These are phyloP conservation scores for Bombus waltoni DNA, from an alignment of 1,140 invertebrate genomes.

Conservation along the genomic window DNA sequence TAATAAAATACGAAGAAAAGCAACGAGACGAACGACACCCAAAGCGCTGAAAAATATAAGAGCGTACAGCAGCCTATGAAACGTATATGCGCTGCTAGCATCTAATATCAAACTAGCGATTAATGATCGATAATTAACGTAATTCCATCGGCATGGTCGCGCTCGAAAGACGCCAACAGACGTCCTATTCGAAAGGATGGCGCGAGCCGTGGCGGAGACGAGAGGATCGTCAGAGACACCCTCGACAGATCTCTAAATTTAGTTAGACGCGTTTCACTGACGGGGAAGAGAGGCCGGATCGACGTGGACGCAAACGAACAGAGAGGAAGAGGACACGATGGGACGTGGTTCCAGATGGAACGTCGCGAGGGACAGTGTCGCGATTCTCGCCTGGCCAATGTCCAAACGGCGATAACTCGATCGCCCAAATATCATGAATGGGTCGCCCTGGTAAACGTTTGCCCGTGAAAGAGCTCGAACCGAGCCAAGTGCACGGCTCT, in stretches of 20 bases:
- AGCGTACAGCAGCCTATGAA: too few species aligned
- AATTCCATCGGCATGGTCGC: not conserved
- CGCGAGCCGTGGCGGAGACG: not conserved
- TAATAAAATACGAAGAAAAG: too few species aligned
- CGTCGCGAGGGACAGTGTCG: conserved; percentile 62
- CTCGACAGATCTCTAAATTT: conserved; percentile 68
- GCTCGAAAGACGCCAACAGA: too few species aligned
- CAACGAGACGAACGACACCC: too few species aligned
- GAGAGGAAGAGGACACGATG: not conserved
- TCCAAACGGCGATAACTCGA: conserved; percentile 58
- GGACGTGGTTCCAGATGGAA: conserved; percentile 57
- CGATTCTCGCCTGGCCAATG: conserved; percentile 67
- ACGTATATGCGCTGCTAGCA: too few species aligned
- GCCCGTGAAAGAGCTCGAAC: conserved; percentile 5
- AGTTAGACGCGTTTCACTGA: conserved; percentile 60
- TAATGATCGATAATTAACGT: too few species aligned
- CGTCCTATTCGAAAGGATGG: not conserved
- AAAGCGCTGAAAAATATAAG: too few species aligned
- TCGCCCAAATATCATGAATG: conserved; percentile 57
- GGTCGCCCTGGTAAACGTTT: conserved; percentile 38
- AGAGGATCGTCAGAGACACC: conserved; percentile 1
- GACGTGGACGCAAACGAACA: conserved; percentile 16
- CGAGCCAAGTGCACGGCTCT: conserved; percentile 42
- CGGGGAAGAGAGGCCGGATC: conserved; percentile 34
- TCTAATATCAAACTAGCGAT: too few species aligned